Evolutionary conservation across 2,113 vertebrate genomes (phyloP), one percentile per base, ranked within the genome.

Genomic region (Eolophus roseicapilla): DNA sequence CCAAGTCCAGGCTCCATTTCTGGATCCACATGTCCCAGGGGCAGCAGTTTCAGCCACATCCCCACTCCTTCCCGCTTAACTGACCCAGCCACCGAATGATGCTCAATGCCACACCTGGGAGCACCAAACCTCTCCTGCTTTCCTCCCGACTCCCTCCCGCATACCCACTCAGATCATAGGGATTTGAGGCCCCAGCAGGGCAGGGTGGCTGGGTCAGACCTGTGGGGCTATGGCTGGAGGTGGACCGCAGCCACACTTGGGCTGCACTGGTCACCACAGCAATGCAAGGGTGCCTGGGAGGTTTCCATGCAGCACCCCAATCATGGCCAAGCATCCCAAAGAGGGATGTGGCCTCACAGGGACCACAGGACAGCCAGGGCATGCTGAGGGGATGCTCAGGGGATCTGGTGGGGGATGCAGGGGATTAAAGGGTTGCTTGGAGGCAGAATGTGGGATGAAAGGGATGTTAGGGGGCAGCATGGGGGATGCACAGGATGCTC

Each of bases 211-310:
- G 0, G 68, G 41, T 35, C 89, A 52, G 74, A 52, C 28, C 46
- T 11, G 24, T 1, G 0, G 37, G 71, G 10, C 35, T 76, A 55
- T 1, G 4, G 76, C 76, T 7, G 50, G 67, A 33, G 2, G 0
- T 1, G 33, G 62, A 33, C 46, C 3, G 1, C 1, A 7, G 70
- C 44, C 39, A 8, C 7, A 0, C 33, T 47, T 28, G 4, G 64
- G 41, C 53, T 69, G 77, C 81, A 1, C 9, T 11, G 60, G 6
- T 4, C 15, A 1, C 59, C 41, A 1, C 39, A 4, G 29, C 2
- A 2, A n/a, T 65, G 35, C 8, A 0, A 60, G 65, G 39, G 6
- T 14, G 9, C 29, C 67, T 5, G 0, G 35, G 9, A 49, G 68
- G 49, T 41, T 3, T 27, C 52, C 20, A 0, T 14, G 15, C 57